Conservation (phyloP, 2,797 vertebrate genomes). For the Onychomys leucogaster region DNA sequence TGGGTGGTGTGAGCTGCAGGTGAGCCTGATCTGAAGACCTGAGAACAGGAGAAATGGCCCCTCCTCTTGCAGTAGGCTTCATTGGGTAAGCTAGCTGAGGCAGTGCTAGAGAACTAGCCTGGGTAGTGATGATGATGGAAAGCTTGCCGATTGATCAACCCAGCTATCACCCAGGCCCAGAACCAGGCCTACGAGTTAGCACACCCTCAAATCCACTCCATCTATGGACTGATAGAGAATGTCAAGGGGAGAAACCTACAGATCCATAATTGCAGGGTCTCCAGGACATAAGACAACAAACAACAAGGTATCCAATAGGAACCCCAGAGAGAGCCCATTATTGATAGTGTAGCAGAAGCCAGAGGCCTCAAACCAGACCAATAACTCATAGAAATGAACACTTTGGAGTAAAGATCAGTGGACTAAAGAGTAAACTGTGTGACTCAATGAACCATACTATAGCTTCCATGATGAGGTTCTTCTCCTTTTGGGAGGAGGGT, state of each 20-base stretch:
- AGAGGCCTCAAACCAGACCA: not conserved
- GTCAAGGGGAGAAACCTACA: not conserved
- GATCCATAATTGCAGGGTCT: not conserved
- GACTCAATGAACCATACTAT: not conserved
- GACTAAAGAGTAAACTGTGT: not conserved
- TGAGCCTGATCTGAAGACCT: not conserved
- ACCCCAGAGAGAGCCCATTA: not conserved
- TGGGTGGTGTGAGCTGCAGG: not conserved
- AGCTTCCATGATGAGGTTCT: not conserved
- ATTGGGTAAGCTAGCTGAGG: not conserved
- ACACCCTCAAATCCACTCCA: not conserved
- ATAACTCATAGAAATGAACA: not conserved
- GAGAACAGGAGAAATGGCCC: not conserved
- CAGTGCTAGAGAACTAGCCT: not conserved
- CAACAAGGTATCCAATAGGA: not conserved
- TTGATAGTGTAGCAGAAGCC: not conserved
- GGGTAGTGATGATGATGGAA: not conserved
- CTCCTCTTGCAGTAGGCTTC: not conserved
- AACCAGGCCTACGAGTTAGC: not conserved
- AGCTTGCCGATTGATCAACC: not conserved
- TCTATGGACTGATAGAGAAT: not conserved
- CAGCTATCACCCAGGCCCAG: not conserved
- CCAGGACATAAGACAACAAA: not conserved
- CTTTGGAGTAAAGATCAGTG: not conserved
- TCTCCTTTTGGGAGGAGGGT: not conserved